phyloP scores from a whole-genome alignment of 2,797 vertebrate genomes.

The Spondyliosoma cantharus region DNA sequence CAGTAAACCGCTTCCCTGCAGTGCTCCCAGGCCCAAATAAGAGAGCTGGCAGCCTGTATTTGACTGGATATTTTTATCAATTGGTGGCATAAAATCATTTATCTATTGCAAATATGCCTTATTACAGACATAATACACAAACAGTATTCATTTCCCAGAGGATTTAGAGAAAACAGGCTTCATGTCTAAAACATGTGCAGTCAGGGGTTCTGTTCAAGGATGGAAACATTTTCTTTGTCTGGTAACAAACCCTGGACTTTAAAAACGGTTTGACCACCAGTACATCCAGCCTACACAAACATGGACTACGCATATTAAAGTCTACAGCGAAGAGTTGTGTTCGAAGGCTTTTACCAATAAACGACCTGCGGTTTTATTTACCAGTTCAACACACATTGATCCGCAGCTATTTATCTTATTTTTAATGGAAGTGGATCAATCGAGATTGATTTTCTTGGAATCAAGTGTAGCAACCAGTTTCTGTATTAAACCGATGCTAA shows the following conservation, averaged over 20 bases:
- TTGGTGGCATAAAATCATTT: background rate
- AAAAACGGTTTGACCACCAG: background rate
- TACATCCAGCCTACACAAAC: conserved; percentile 4
- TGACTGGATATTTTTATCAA: conserved; percentile 29
- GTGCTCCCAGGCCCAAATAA: conserved; percentile 38
- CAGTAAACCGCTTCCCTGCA: conserved; percentile 54
- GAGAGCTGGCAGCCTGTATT: conserved; percentile 30
- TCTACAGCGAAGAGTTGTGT: conserved; percentile 5
- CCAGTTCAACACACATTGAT: conserved; percentile 35
- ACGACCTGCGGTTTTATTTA: conserved; percentile 30
- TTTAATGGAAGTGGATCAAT: conserved; percentile 21
- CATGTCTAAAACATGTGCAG: background rate
- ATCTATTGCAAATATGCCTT: conserved; percentile 23
- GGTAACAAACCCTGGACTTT: background rate
- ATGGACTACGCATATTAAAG: conserved; percentile 4
- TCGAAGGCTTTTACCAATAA: conserved; percentile 46
- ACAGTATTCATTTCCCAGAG: background rate
- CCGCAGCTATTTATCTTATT: conserved; percentile 27
- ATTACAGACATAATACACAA: background rate
- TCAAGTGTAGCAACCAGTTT: background rate
- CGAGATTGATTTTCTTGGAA: conserved; percentile 12
- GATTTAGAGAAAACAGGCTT: background rate
- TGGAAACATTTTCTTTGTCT: background rate
- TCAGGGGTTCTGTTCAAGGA: background rate
- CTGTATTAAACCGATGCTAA: background rate